Conservation (phyloP, 2,113 vertebrate species). For the Tamias sibiricus region DNA sequence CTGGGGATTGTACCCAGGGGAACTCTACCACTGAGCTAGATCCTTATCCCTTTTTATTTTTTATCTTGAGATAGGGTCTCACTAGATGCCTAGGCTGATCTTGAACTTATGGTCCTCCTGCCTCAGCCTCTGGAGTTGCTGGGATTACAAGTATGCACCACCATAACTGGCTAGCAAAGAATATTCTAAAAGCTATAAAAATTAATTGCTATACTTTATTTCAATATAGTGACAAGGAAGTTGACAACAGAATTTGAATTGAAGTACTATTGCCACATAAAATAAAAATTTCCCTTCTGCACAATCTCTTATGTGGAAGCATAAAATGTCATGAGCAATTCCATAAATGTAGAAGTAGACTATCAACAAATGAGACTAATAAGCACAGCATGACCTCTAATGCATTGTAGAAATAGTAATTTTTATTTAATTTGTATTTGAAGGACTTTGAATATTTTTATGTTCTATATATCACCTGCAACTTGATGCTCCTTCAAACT, state of each 20-base stretch:
- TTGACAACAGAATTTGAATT: not conserved
- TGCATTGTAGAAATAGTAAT: not conserved
- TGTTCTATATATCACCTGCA: not conserved
- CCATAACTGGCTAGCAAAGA: not conserved
- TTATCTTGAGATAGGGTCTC: no score
- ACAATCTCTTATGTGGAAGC: not conserved
- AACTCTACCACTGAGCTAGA: no score
- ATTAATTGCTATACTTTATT: not conserved
- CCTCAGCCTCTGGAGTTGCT: no score
- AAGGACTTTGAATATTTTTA: conserved; percentile 10
- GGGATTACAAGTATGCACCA: no score
- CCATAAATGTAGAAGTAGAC: not conserved
- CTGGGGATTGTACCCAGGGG: no score
- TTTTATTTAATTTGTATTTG: not conserved
- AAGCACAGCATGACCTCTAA: not conserved
- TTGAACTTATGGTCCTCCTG: no score
- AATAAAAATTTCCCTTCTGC: not conserved
- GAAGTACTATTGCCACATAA: not conserved
- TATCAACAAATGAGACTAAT: not conserved
- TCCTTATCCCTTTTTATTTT: no score
- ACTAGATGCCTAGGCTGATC: no score
- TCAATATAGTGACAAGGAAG: not conserved
- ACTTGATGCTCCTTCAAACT: not conserved
- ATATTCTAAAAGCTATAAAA: not conserved
- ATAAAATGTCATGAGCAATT: not conserved